These are phyloP conservation scores for Cheiracanthium punctorium DNA, from an alignment of 2,888 invertebrate genomes.

Conservation along the genomic window DNA sequence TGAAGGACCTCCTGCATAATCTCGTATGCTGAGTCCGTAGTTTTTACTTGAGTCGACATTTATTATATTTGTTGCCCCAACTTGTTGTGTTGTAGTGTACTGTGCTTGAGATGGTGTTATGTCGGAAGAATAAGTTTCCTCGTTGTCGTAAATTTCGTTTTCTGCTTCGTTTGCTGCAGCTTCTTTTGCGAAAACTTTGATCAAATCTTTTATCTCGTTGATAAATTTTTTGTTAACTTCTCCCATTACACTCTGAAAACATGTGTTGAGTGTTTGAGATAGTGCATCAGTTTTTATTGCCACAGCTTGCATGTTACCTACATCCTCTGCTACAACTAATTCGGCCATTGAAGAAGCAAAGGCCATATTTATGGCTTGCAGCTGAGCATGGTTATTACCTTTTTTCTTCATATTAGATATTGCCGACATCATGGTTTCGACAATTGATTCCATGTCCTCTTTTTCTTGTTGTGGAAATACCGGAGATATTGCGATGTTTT, in stretches of 20 bases:
- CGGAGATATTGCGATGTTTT: constrained; percentile 22
- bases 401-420: constrained; percentile 19
- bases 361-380: constrained; percentile 53
- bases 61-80: no score
- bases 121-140: no score
- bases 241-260: constrained; percentile 22
- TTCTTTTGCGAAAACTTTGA: constrained; percentile 38
- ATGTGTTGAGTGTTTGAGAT: constrained; percentile 10
- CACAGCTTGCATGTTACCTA: background rate
- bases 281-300: constrained; percentile 32
- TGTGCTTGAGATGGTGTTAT: no score
- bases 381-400: background rate
- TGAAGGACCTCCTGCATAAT: no score
- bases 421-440: no score
- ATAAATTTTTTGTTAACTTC: constrained; percentile 39
- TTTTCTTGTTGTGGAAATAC: constrained; percentile 46
- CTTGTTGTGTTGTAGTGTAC: no score
- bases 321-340: constrained; percentile 45
- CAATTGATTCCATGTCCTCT: no score
- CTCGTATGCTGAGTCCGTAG: no score
- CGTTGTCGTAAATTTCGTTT: background rate
- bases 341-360: constrained; percentile 50
- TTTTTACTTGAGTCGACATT: no score
- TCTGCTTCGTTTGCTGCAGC: constrained; percentile 11
- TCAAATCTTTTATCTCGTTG: constrained; percentile 45